Evolutionary conservation across 2,888 invertebrate species (phyloP), one percentile per base, ranked within the genome.

Genomic region (Chamaedrilus cognettii): DNA sequence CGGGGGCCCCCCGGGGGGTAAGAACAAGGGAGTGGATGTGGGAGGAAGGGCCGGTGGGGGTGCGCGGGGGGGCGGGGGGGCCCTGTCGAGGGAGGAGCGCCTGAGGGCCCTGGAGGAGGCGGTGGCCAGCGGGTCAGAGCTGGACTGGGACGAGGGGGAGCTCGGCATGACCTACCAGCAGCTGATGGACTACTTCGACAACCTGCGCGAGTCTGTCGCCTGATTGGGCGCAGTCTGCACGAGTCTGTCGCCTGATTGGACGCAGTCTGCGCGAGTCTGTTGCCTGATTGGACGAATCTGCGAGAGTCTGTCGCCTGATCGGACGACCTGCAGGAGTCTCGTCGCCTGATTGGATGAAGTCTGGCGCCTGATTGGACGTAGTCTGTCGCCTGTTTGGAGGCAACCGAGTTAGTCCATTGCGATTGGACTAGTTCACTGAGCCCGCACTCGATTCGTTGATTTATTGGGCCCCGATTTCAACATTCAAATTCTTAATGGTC

Each of bases 141-240:
- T 67, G 30, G 78, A 80, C 64, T 82, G 81, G 81, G 82, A 82
- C 61, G 81, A 82, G 34, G 81, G 82, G 64, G 80, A 79, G 23
- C 78, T 82, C 80, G 82, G 82, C 4, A 75, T 96, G 94, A 94
- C 96, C 86, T 96, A 96, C 86, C 94, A 96, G 84, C 94, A 96
- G 87, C 92, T 97, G 85, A 93, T 96, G 93, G 92, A 95, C 84
- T 96, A 96, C 86, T 96, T 97, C 88, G 94, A 96, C 87, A 96
- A 94, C 88, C 88, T 97, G 83, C 96, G 96, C 89, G 94, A 94
- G 88, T 87, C 87, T 1, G 87, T 86, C 74, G 87, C 88, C 5
- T 71, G 58, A 69, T 3, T 1, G 23, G 42, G n/a, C n/a, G n/a
- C 87, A 96, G 94, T 88, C 88, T 97, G 83, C 96, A 96, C 89